These are phyloP conservation scores for Symphodus melops DNA, from an alignment of 2,113 vertebrate species.

Conservation along the genomic window DNA sequence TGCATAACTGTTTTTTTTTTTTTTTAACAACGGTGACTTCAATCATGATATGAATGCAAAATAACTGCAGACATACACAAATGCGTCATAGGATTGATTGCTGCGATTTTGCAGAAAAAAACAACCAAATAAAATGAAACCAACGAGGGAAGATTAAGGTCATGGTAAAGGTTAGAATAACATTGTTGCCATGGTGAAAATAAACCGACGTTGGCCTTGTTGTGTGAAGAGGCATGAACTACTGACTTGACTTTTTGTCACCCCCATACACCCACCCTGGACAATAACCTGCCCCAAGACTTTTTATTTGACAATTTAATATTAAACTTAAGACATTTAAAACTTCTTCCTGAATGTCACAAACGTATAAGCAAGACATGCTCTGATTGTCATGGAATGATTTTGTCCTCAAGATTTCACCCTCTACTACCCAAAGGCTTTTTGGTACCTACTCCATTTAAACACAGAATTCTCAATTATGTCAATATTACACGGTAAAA, in stretches of 20 bases:
- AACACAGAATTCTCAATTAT: conserved; percentile 15
- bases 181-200: neutral
- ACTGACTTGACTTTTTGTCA: neutral
- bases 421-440: neutral
- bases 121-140: neutral
- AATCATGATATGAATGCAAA: too few relatives aligned
- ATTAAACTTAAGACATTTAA: neutral
- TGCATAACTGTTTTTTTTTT: too few relatives aligned
- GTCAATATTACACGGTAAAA: conserved; percentile 17
- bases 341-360: neutral
- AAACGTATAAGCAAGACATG: neutral
- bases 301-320: neutral
- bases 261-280: neutral
- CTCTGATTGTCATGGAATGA: neutral
- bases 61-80: too few relatives aligned
- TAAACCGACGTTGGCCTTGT: too few relatives aligned
- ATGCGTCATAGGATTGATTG: too few relatives aligned
- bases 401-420: neutral
- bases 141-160: neutral
- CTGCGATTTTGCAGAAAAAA: neutral
- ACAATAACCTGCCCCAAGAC: neutral
- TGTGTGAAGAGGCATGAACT: neutral
- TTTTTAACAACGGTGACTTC: too few relatives aligned
- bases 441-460: neutral
- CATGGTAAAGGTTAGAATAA: neutral